phyloP scores from a whole-genome alignment of 2,113 vertebrate species.

The Psephotus haematonotus region DNA sequence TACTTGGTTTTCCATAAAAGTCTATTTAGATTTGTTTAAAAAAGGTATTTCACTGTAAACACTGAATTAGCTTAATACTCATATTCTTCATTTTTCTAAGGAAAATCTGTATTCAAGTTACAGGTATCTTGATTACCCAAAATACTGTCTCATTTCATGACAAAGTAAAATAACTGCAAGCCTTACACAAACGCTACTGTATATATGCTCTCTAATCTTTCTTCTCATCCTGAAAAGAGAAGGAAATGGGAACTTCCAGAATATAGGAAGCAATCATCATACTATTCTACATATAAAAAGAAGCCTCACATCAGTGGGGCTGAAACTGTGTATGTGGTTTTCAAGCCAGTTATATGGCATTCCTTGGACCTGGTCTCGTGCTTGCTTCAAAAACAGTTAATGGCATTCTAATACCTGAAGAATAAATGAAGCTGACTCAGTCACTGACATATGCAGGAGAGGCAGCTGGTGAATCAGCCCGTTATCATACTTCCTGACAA shows the following conservation, averaged over 20 bases:
- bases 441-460: background rate
- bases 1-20: background rate
- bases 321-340: background rate
- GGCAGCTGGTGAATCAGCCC: background rate
- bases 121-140: background rate
- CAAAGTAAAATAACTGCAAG: background rate
- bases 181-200: background rate
- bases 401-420: background rate
- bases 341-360: background rate
- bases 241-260: background rate
- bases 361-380: background rate
- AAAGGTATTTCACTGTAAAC: background rate
- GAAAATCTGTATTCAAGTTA: background rate
- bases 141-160: background rate
- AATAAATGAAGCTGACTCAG: conserved; percentile 3
- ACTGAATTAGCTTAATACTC: background rate
- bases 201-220: background rate
- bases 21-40: background rate
- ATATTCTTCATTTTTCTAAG: background rate
- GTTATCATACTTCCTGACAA: background rate
- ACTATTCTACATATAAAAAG: background rate
- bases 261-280: background rate
- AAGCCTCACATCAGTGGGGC: background rate
- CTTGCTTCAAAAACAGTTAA: background rate
- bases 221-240: background rate